Conservation (phyloP, 2,888 invertebrate genomes). For the Muschampia plurimacula region DNA sequence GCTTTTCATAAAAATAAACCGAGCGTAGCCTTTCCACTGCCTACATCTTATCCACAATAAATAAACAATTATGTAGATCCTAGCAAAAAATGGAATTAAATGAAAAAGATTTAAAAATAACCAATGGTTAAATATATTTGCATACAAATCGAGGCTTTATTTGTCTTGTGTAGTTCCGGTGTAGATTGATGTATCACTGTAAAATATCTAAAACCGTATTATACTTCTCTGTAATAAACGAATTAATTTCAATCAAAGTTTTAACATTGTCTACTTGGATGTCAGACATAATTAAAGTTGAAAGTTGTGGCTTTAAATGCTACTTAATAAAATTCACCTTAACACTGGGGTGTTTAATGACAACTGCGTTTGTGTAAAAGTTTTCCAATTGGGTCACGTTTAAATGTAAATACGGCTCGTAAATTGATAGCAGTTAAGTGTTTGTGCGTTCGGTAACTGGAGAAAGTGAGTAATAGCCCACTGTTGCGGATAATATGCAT, state of each 20-base stretch:
- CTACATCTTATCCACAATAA: too few species aligned
- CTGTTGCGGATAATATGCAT: slow-evolving; percentile 41
- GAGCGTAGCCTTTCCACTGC: too few species aligned
- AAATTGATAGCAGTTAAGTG: slow-evolving; percentile 41
- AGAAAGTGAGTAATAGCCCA: slow-evolving; percentile 43
- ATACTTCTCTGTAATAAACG: background rate
- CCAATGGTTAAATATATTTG: background rate
- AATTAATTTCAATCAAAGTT: background rate
- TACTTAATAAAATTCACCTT: background rate
- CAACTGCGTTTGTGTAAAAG: slow-evolving; percentile 13
- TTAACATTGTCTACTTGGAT: background rate
- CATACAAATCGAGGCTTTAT: background rate
- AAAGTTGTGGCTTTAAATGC: background rate
- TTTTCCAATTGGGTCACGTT: slow-evolving; percentile 13
- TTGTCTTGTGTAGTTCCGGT: slow-evolving; percentile 12
- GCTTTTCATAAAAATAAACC: too few species aligned
- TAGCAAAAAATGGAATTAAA: background rate
- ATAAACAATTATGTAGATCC: too few species aligned
- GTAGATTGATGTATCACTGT: background rate
- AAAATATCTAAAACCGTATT: background rate
- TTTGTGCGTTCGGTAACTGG: slow-evolving; percentile 42
- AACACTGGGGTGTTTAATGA: background rate
- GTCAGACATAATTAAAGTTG: background rate
- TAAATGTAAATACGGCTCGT: slow-evolving; percentile 28
- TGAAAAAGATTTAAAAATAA: background rate